Base-by-base conservation (phyloP, 2,113 vertebrate species). In the Steatornis caripensis region DNA sequence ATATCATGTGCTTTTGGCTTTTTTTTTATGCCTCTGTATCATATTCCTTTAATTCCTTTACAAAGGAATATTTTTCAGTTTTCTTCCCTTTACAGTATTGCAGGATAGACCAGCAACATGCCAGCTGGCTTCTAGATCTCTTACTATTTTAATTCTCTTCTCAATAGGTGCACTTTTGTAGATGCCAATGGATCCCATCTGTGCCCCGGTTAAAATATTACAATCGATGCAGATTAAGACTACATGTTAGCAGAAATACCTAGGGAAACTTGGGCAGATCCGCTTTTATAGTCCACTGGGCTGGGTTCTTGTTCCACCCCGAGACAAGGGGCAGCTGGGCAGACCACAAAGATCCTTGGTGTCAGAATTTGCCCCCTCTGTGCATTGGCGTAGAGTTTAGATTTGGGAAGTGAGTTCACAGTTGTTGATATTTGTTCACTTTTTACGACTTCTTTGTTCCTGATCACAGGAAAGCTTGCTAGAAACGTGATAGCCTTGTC, bases 101-200 rank as follows among this genome's bases (percentile, higher is more conserved):
- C 48, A 92, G 75, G 39, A 65, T 39, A 64, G 76, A 36, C 29
- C 64, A 95, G 58, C 53, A 72, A 48, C 55, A 49, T 80, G 76
- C 77, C 60, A 95, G 83, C 91, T 79, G 45, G 68, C 87, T 95
- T 69, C 72, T 61, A 83, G 55, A 86, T 86, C 26, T 94, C 64
- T 93, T 84, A 46, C 90, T 79, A 75, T 90, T 96, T 95, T 95
- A 97, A 95, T 96, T 97, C 88, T 61, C 24, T 79, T 84, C 65
- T 82, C 51, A 65, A 23, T 57, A 74, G 32, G 37, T 71, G 48
- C 36, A 53, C 46, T 93, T 92, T 24, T 81, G 39, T 93, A 51
- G 23, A 53, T 96, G 83, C 83, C 88, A 74, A 24, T 68, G 75
- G 60, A 89, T 87, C 55, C 64, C 65, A 76, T 84, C 92, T 96